Base-by-base conservation (phyloP, 2,797 vertebrate genomes). In the Coregonus sp. region DNA sequence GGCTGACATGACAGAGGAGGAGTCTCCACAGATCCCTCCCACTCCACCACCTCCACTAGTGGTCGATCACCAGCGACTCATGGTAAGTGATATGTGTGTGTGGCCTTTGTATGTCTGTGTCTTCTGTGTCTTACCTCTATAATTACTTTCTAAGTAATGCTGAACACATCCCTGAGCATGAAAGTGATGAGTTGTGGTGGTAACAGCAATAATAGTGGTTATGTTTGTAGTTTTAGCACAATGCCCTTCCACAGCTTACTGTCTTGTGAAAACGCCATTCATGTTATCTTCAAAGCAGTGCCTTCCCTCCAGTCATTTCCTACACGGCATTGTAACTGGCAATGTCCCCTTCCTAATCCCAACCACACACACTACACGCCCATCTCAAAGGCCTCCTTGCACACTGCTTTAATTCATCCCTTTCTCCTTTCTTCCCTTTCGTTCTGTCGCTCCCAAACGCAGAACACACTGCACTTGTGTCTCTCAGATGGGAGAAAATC, bases 21-120 rank as follows among this genome's bases (percentile, higher is more conserved):
- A 87, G 66, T 85, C 83, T 31, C 91, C 29, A 71, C 77, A 16
- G 90, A 92, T 50, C 61, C 82, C 78, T 61, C 96, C 96, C 40
- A 47, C 40, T 47, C 40, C 40, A 2, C 90, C 95, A 70, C 96
- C 94, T 2, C 92, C 93, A 77, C 88, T 98, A 3, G 83, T 98
- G 79, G 95, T 99, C 72, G 97, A 99, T 88, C 95, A 92, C 75
- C 93, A 95, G 83, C 96, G 93, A 86, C 86, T 99, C 78, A 85
- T 90, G 96, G 98, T 99, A 95, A 94, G 73, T 69, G 6, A 3
- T 68, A 35, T 35, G 40, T 25, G 74, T 67, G 61, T 61, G 63
- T 69, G 40, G 40, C 40, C 40, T 11, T 11, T 33, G 31, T 33
- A 3, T 33, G 31, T 33, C 31, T 33, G 31, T 33, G 3, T 33